Conservation (phyloP, 1,140 invertebrate species). For the Anthonomus grandis region DNA sequence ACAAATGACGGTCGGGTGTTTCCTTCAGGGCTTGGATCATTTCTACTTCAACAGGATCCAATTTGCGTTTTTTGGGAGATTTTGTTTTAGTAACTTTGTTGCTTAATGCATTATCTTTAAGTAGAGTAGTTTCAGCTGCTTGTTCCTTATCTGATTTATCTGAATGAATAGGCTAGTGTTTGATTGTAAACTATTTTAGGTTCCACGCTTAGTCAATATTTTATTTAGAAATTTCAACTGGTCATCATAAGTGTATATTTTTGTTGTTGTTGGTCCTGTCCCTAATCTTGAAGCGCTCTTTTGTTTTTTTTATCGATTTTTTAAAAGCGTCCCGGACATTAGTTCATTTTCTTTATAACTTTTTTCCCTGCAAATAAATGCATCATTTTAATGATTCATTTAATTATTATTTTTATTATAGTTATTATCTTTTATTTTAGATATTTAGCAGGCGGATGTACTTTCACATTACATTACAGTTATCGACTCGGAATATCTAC, state of each 20-base stretch:
- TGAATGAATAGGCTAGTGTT: not conserved
- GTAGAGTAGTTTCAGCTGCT: not conserved
- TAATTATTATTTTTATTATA: no score
- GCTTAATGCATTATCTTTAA: no score
- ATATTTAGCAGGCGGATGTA: not conserved
- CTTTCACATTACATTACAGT: not conserved
- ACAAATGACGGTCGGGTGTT: not conserved
- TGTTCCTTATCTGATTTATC: not conserved
- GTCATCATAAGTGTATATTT: not conserved
- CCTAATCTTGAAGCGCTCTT: no score
- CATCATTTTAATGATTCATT: no score
- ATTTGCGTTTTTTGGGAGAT: not conserved
- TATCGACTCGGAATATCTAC: constrained; percentile 1
- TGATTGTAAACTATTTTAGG: not conserved
- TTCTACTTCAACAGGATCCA: not conserved
- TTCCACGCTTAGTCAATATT: not conserved
- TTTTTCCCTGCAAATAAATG: no score
- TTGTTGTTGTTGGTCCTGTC: not conserved
- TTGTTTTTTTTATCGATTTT: no score
- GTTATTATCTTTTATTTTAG: no score
- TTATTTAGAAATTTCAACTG: not conserved
- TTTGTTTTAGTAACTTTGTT: not conserved
- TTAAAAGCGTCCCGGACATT: no score
- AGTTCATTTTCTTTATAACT: no score
- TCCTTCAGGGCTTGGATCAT: not conserved